Evolutionary conservation across 2,113 vertebrate genomes (phyloP).

Genomic region (Sturnus vulgaris): DNA sequence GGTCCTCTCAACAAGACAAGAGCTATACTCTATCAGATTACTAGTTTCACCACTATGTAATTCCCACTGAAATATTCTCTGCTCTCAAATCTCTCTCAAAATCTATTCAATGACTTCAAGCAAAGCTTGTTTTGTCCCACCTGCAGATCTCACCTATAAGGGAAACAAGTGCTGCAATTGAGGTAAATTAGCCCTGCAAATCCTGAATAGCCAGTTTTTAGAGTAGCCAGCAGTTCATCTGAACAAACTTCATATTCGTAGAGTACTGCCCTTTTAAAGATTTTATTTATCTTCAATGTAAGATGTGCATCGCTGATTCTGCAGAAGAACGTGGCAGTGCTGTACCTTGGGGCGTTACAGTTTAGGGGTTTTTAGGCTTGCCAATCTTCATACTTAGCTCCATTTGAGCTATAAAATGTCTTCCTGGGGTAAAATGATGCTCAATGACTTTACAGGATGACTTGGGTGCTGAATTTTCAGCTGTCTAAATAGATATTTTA

Average conservation of each 20-base stretch:
- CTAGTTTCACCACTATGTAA: not conserved
- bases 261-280: not conserved
- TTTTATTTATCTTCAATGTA: not conserved
- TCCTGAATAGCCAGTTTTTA: not conserved
- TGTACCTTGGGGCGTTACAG: not conserved
- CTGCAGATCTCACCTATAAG: not conserved
- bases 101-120: not conserved
- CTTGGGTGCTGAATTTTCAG: slow-evolving; percentile 16
- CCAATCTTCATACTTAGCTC: not conserved
- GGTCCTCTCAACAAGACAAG: not conserved
- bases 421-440: slow-evolving; percentile 13
- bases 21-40: not conserved
- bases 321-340: not conserved
- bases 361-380: not conserved
- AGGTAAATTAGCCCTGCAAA: not conserved
- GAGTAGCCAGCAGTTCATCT: not conserved
- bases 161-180: not conserved
- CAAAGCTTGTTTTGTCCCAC: not conserved
- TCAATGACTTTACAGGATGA: slow-evolving; percentile 46
- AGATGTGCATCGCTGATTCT: not conserved
- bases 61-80: not conserved
- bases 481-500: not conserved
- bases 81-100: not conserved
- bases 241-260: not conserved
- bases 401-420: not conserved